phyloP scores from a whole-genome alignment of 37 sponge, comb jelly and placozoan species.

The Chondrosia reniformis region DNA sequence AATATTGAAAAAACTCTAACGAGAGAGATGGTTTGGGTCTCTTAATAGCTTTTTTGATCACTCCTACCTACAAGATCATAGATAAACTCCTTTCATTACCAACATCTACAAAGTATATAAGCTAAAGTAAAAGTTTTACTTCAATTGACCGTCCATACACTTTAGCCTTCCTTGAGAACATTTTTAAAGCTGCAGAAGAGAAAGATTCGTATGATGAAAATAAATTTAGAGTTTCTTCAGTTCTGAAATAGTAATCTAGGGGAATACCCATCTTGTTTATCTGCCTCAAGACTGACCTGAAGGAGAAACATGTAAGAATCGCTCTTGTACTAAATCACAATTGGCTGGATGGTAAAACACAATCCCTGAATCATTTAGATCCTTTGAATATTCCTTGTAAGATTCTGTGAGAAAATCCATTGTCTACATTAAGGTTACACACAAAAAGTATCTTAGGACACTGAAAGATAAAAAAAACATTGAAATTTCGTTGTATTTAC shows the following conservation, averaged over 20 bases:
- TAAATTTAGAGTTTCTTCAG: too few species aligned
- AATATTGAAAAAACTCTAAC: slow-evolving; percentile 69
- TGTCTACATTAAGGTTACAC: too few species aligned
- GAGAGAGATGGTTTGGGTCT: slow-evolving; percentile 42
- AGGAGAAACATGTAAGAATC: slow-evolving; percentile 13
- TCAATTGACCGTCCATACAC: background rate
- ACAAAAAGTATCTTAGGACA: too few species aligned
- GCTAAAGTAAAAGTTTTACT: background rate
- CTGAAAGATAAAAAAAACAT: too few species aligned
- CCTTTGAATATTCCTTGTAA: too few species aligned
- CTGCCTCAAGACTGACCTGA: background rate
- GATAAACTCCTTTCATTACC: background rate
- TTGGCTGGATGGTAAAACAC: background rate
- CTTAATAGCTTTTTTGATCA: background rate
- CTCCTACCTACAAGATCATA: background rate
- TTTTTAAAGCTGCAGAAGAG: background rate
- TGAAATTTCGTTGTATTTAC: too few species aligned
- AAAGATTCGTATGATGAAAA: background rate
- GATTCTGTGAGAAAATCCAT: too few species aligned
- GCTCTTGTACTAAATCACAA: slow-evolving; percentile 6
- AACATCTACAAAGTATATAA: background rate
- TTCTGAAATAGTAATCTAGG: too few species aligned
- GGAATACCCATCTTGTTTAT: too few species aligned
- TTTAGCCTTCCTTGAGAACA: slow-evolving; percentile 10
- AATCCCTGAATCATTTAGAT: too few species aligned